Evolutionary conservation across 2,113 vertebrate genomes (phyloP).

Genomic region (Leiothrix lutea): DNA sequence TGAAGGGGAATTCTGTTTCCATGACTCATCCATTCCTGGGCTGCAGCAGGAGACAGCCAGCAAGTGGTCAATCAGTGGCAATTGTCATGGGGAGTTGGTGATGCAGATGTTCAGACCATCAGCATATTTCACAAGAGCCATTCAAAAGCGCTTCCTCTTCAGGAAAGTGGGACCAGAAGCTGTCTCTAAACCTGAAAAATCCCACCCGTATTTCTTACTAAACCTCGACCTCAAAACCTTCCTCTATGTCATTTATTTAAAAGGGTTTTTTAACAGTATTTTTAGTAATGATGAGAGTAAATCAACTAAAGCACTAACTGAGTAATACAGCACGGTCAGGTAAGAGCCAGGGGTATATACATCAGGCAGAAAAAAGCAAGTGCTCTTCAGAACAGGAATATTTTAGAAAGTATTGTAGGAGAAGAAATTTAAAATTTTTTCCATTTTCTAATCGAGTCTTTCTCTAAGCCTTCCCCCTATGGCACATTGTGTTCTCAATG

Average conservation of each 20-base stretch:
- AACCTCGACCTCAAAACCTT: not conserved
- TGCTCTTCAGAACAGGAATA: not conserved
- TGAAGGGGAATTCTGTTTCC: not conserved
- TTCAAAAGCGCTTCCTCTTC: not conserved
- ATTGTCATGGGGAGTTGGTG: constrained; percentile 36
- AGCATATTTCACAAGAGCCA: constrained; percentile 26
- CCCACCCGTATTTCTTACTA: not conserved
- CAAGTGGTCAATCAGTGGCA: constrained; percentile 20
- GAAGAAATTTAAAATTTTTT: not conserved
- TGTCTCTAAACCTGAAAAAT: not conserved
- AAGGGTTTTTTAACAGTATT: not conserved
- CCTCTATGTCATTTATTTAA: not conserved
- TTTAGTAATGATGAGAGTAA: not conserved
- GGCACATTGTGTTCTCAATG: not conserved
- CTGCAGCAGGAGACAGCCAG: not conserved
- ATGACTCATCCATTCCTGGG: constrained; percentile 29
- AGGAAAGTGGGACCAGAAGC: not conserved
- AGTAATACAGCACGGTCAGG: not conserved
- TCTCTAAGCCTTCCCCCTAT: not conserved
- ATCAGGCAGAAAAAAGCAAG: not conserved
- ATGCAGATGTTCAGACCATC: constrained; percentile 25
- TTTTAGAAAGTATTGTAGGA: not conserved
- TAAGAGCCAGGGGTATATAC: not conserved
- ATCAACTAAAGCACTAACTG: not conserved
- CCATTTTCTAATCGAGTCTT: not conserved